Evolutionary conservation across 2,113 vertebrate genomes (phyloP).

Genomic region (Ctenomys sociabilis): DNA sequence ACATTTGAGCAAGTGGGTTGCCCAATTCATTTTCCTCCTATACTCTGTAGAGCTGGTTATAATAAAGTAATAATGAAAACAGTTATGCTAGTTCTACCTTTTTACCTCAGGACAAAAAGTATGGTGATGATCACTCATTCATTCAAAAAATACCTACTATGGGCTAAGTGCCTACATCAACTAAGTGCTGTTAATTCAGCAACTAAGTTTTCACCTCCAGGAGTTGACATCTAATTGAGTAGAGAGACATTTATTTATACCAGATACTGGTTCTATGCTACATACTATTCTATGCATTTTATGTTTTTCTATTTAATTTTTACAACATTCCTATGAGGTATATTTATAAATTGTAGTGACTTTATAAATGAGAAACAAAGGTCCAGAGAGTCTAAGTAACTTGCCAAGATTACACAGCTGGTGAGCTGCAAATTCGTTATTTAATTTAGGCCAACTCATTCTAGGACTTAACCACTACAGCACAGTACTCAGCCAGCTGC

Average conservation of each 20-base stretch:
- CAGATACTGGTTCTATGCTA: not conserved
- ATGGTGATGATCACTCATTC: not conserved
- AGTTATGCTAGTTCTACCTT: conserved; percentile 26
- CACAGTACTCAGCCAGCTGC: not conserved
- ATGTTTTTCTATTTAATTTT: conserved; percentile 45
- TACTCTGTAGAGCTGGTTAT: not conserved
- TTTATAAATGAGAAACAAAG: conserved; percentile 53
- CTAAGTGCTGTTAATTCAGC: conserved; percentile 22
- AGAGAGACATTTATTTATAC: conserved; percentile 23
- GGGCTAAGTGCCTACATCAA: not conserved
- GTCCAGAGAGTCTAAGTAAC: conserved; percentile 41
- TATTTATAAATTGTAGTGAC: conserved; percentile 30
- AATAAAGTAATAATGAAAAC: conserved; percentile 35
- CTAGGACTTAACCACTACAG: not conserved
- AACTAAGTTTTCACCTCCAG: conserved; percentile 15
- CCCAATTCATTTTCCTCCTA: not conserved
- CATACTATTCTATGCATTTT: conserved; percentile 27
- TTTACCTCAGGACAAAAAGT: conserved; percentile 37
- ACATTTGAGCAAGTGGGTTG: conserved; percentile 29
- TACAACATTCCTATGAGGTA: not conserved
- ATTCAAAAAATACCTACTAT: conserved; percentile 27
- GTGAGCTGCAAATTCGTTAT: not conserved
- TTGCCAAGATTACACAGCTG: conserved; percentile 34
- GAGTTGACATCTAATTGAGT: conserved; percentile 13
- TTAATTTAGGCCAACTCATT: conserved; percentile 17